Conservation (phyloP, 2,113 vertebrate genomes). For the Pelusios castaneus region DNA sequence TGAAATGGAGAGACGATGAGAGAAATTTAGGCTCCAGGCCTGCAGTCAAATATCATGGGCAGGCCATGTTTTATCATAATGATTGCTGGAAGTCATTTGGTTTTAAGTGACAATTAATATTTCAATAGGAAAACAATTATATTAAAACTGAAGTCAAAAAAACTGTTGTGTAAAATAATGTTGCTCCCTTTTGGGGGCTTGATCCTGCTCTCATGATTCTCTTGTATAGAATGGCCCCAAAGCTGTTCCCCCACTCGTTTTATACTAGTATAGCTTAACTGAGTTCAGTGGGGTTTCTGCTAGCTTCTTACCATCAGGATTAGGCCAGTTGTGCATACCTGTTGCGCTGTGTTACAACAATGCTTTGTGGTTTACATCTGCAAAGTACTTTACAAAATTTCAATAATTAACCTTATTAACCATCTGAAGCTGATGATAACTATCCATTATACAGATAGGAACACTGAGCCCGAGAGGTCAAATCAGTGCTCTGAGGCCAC, state of each 20-base stretch:
- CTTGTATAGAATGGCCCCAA: neutral
- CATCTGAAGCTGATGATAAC: neutral
- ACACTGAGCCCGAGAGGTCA: neutral
- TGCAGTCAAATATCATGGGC: neutral
- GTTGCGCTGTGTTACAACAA: too few relatives aligned
- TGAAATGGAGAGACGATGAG: fast-evolving
- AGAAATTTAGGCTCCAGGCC: neutral
- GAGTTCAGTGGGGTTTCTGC: neutral
- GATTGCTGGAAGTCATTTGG: neutral
- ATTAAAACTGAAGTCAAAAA: neutral
- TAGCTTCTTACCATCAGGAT: neutral
- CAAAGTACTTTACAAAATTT: neutral
- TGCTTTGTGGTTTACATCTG: neutral
- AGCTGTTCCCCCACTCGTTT: neutral
- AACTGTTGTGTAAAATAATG: neutral
- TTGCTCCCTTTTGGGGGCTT: neutral
- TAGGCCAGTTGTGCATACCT: neutral
- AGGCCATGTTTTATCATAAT: neutral
- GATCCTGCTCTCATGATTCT: neutral
- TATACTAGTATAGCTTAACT: neutral
- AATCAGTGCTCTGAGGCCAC: neutral
- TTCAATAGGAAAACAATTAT: neutral
- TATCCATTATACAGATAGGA: neutral
- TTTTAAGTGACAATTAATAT: neutral
- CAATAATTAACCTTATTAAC: neutral